Evolutionary conservation across 2,888 invertebrate species (phyloP).

Genomic region (Antitype chi): DNA sequence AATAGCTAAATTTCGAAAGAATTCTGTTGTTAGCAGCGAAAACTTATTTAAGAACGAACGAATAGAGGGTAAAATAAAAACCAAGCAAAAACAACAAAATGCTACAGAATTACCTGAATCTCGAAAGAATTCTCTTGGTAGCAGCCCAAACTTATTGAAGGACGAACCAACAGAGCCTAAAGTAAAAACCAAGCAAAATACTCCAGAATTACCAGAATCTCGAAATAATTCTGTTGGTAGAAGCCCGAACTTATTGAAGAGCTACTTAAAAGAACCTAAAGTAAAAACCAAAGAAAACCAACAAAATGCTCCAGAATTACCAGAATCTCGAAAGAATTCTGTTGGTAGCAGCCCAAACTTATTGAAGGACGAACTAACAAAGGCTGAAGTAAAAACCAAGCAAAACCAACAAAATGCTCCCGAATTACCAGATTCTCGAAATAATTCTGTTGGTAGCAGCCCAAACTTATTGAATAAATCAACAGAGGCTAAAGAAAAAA

Average conservation of each 20-base stretch:
- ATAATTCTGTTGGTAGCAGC: slow-evolving; percentile 69
- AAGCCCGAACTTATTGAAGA: slow-evolving; percentile 63
- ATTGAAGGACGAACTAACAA: not conserved
- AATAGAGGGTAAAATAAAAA: not conserved
- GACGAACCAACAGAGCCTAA: slow-evolving; percentile 60
- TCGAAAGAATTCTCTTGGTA: slow-evolving; percentile 70
- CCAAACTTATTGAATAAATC: slow-evolving; percentile 63
- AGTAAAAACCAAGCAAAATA: not conserved
- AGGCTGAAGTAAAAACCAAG: not conserved
- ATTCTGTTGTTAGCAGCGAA: slow-evolving; percentile 56
- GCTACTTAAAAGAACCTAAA: not conserved
- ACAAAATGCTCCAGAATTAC: slow-evolving; percentile 20
- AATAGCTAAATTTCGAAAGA: slow-evolving; percentile 65
- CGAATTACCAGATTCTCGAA: slow-evolving; percentile 62
- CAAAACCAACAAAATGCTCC: slow-evolving; percentile 7
- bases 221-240: slow-evolving; percentile 68
- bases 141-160: slow-evolving; percentile 28
- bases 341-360: slow-evolving; percentile 69
- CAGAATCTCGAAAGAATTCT: slow-evolving; percentile 70
- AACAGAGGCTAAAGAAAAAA: not conserved
- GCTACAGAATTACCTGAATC: slow-evolving; percentile 54
- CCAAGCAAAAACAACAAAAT: not conserved
- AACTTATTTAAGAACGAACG: slow-evolving; percentile 38
- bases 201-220: slow-evolving; percentile 55
- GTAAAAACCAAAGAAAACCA: not conserved